Base-by-base conservation (phyloP, 37 sponge, comb jelly and placozoan species). In the Crambe crambe region DNA sequence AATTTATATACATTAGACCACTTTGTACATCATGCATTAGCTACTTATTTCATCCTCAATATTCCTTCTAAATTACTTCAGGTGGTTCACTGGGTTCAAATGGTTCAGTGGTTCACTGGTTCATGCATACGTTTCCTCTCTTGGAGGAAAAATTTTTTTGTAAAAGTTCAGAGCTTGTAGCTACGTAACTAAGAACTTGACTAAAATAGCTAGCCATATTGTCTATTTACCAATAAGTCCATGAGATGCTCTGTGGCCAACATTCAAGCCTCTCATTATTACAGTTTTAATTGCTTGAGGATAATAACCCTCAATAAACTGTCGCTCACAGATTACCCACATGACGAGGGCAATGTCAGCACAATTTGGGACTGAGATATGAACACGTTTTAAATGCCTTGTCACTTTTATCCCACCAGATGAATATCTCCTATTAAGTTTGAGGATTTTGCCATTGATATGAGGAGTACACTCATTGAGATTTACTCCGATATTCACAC, bases 341-440 rank as follows among this genome's bases (percentile, higher is more conserved):
- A 91, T 82, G 54, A 91, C 87, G 1, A 91, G 75, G 23, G 72
- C 61, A 27, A 82, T 0, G 35, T 74, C 56, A 34, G 78, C 83
- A 78, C 91, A 91, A 80, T 91, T 91, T 15, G 91, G 91, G 1
- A 83, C 83, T 25, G 87, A 71, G 17, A 91, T 59, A 30, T 87
- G 77, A 10, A 86, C 87, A 15, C 87, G 60, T 18, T 67, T 35
- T 10, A 61, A 12, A 34, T 62, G 57, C 42, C 63, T 61, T 29
- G 47, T 57, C 2, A 74, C 79, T 3, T 5, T 27, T 0, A 83
- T 27, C 18, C 83, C 84, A 69, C 56, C 58, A 20, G 51, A 8
- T 0, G 29, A 23, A 30, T 34, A 68, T 3, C 38, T 36, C 26
- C 37, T 21, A n/a, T 27, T 38, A 3, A 12, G 3, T 3, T 23